phyloP scores from a whole-genome alignment of 2,888 invertebrate species.

The Pyralis farinalis region DNA sequence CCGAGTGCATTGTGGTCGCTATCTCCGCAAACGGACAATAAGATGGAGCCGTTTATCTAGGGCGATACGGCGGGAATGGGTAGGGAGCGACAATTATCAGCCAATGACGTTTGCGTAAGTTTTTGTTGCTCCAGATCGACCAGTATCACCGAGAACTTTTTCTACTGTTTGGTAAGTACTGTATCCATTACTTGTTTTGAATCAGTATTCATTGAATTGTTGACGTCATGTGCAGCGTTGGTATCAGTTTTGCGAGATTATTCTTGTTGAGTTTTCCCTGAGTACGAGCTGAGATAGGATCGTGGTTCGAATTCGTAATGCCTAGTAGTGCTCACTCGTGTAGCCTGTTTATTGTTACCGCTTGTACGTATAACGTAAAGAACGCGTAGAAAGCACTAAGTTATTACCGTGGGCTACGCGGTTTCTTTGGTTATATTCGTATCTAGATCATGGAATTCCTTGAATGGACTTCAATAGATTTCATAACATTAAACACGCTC shows the following conservation, averaged over 20 bases:
- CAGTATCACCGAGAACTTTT: conserved; percentile 17
- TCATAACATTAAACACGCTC: background rate
- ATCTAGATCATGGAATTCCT: background rate
- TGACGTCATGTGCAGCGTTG: conserved; percentile 12
- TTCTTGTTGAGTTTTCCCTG: conserved; percentile 19
- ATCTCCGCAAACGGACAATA: conserved; percentile 71
- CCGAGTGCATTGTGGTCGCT: conserved; percentile 72
- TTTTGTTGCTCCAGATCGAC: conserved; percentile 25
- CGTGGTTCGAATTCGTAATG: conserved; percentile 74
- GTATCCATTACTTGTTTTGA: conserved; percentile 32
- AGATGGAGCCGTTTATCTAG: conserved; percentile 75
- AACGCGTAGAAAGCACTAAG: background rate
- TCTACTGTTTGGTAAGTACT: conserved; percentile 10
- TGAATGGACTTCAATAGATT: background rate
- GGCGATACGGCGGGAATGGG: conserved; percentile 64
- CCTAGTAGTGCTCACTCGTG: conserved; percentile 71
- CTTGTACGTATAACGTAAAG: background rate
- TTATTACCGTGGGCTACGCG: background rate
- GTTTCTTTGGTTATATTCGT: background rate
- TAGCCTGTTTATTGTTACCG: conserved; percentile 62
- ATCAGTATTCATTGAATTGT: conserved; percentile 6
- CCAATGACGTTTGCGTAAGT: conserved; percentile 49
- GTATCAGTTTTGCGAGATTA: conserved; percentile 7
- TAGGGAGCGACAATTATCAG: conserved; percentile 73
- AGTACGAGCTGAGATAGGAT: conserved; percentile 40